Base-by-base conservation (phyloP, 2,888 invertebrate genomes). In the Tachina fera region DNA sequence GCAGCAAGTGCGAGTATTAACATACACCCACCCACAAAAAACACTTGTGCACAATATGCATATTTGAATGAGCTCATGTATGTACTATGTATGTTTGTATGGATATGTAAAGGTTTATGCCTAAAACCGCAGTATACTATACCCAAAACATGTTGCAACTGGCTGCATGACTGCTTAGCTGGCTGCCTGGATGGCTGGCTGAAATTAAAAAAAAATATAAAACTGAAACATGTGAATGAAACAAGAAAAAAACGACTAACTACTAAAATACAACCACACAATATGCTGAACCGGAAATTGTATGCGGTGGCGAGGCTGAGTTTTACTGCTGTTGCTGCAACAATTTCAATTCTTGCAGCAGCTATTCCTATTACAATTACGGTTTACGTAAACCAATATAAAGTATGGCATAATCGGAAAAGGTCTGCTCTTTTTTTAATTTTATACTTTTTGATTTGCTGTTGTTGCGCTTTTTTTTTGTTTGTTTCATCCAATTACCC, bases 261-360 rank as follows among this genome's bases (percentile, higher is more conserved):
- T 65, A 68, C 56, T 72, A 81, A 77, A 77, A 82, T 68, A 78
- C 75, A 88, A 91, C 90, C 90, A 89, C 91, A 91, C 90, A 90
- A 90, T 90, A 91, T 91, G 90, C 89, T 91, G 88, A 91, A 90
- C 90, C 91, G 90, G 90, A 90, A 90, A 91, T 91, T 90, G 90
- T 91, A 90, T 89, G 90, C 89, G 88, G 88, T 88, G 88, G 82
- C 86, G 87, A 87, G 88, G 81, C 87, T 87, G 87, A 56, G 71
- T 63, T 80, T 79, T 85, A 56, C 56, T 78, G 75, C 65, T 90
- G 90, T 70, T 71, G 31, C 72, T 39, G 61, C 61, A 68, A 77
- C 76, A 84, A 75, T 72, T 84, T 76, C 84, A 79, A 82, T 60
- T 78, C 75, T 39, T 78, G 31, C 39, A 74, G 67, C 71, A 75